Evolutionary conservation across 2,888 invertebrate species (phyloP), one percentile per base, ranked within the genome.

Genomic region (Eupithecia insigniata): DNA sequence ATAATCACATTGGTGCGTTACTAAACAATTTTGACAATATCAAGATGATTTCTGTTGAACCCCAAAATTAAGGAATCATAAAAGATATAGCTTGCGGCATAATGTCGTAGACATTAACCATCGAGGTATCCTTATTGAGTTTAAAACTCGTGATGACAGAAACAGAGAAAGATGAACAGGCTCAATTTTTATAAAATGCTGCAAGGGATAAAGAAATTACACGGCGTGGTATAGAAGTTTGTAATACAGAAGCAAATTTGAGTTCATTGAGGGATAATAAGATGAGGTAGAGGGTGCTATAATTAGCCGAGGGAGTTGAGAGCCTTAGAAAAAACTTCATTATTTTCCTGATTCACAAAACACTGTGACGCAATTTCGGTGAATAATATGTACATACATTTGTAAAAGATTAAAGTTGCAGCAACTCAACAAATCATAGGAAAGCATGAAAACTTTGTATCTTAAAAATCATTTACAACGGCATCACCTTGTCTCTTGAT

Each of bases 81-180:
- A 92, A 92, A 86, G 84, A 88, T 85, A 90, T 89, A 89, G 86
- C 89, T 83, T 78, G 80, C 79, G 84, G 84, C 85, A 77, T 83
- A 89, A 91, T 89, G 84, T 83, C 91, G 91, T 91, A 92, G 90
- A 91, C n/a, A n/a, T 92, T 92, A 92, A 88, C 87, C 82, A 77
- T 84, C 39, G 58, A 68, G 75, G 69, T 84, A 81, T 84, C 85
- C 86, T 84, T 88, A 88, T 87, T 85, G 83, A 86, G 82, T 85
- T 86, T 87, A 85, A 89, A 89, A 87, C 86, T 87, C 85, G 84
- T 86, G 87, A 88, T 87, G 87, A 87, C 88, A 87, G 87, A 87
- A 87, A 84, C 84, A 77, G 82, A 82, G 83, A 83, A 83, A 80
- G 83, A 86, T 80, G 82, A 84, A 74, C 80, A 73, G 73, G 74